These are phyloP conservation scores for Sanderia malayensis DNA, from an alignment of 30 jellyfish, hydroid and myxozoan genomes.

Conservation along the genomic window DNA sequence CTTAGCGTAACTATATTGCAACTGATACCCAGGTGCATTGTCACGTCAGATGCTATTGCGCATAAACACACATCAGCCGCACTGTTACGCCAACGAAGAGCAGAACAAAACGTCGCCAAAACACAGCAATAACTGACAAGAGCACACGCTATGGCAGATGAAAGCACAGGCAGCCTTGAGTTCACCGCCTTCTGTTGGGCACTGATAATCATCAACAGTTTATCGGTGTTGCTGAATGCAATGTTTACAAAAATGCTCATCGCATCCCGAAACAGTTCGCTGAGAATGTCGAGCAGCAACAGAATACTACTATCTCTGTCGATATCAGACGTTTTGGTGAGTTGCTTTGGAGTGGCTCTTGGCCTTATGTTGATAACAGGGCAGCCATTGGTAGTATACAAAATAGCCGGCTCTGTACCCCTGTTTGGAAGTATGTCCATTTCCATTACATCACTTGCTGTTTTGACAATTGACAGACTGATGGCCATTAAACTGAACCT, in stretches of 20 bases:
- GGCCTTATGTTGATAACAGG: not conserved
- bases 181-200: not conserved
- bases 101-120: not conserved
- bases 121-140: not conserved
- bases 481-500: not conserved
- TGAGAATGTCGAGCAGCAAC: not conserved
- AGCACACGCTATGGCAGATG: too few species aligned
- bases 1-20: not conserved
- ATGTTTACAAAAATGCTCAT: not conserved
- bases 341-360: not conserved
- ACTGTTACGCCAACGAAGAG: not conserved
- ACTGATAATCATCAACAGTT: not conserved
- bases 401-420: constrained; percentile 4
- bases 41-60: too few species aligned
- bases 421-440: constrained; percentile 21
- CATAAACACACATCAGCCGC: not conserved
- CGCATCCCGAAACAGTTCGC: not conserved
- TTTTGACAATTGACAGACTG: constrained; percentile 8
- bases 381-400: not conserved
- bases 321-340: not conserved
- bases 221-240: not conserved
- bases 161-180: too few species aligned
- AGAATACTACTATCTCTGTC: not conserved
- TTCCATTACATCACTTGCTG: constrained; percentile 5
- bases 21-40: not conserved